phyloP scores from a whole-genome alignment of 2,113 vertebrate genomes.

The Astatotilapia flaviijosephi region DNA sequence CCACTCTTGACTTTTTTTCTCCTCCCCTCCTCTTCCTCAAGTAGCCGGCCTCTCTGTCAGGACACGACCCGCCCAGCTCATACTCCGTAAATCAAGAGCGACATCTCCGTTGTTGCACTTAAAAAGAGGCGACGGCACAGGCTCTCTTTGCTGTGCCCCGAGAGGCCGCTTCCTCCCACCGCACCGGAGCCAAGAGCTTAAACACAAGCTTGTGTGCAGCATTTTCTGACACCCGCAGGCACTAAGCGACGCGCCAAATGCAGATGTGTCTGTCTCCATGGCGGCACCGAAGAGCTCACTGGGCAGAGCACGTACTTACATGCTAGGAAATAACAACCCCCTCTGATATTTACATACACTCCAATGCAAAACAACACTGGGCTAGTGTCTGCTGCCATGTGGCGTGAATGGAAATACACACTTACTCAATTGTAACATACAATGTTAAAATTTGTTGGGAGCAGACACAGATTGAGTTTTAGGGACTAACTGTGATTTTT shows the following conservation, averaged over 20 bases:
- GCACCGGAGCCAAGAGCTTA: constrained; percentile 36
- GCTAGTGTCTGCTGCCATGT: not conserved
- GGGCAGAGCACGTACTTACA: constrained; percentile 19
- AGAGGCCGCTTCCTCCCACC: constrained; percentile 42
- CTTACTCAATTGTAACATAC: not conserved
- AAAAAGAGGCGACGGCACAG: constrained; percentile 18
- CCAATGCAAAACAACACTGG: not conserved
- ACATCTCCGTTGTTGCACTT: constrained; percentile 18
- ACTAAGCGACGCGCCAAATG: constrained; percentile 19
- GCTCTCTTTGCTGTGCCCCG: constrained; percentile 24
- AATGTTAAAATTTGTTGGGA: not conserved
- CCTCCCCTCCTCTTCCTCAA: constrained; percentile 8
- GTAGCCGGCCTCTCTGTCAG: constrained; percentile 27
- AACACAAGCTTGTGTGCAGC: constrained; percentile 47
- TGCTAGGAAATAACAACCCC: not conserved
- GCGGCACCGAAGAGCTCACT: constrained; percentile 22
- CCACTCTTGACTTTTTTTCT: not conserved
- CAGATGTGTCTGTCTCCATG: constrained; percentile 62
- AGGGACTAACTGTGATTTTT: not conserved
- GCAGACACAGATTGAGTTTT: not conserved
- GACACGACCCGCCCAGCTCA: constrained; percentile 41
- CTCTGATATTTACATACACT: constrained; percentile 31
- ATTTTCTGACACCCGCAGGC: constrained; percentile 48
- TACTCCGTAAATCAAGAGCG: constrained; percentile 59
- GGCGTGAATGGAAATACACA: not conserved